phyloP scores from a whole-genome alignment of 2,888 invertebrate species.

The Lacanobia wlatinum region DNA sequence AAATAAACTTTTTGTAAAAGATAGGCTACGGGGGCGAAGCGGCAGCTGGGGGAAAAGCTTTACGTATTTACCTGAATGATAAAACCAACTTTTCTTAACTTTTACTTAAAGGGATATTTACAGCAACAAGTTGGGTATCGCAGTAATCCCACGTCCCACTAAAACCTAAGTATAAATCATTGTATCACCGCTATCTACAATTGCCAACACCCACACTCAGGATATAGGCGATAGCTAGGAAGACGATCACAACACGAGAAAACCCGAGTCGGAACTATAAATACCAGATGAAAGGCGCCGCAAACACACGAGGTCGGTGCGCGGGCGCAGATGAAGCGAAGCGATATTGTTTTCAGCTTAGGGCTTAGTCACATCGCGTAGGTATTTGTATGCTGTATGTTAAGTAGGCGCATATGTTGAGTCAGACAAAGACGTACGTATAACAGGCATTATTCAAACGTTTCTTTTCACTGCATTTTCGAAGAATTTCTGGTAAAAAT shows the following conservation, averaged over 20 bases:
- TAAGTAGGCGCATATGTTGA: slow-evolving; percentile 49
- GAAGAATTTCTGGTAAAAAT: background rate
- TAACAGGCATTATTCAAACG: background rate
- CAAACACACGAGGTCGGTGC: slow-evolving; percentile 68
- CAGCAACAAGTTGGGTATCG: no score
- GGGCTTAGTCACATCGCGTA: slow-evolving; percentile 62
- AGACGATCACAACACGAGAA: slow-evolving; percentile 52
- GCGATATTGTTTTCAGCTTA: slow-evolving; percentile 66
- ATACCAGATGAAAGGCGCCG: slow-evolving; percentile 72
- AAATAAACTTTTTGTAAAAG: no score
- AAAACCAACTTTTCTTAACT: background rate
- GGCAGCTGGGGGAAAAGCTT: no score
- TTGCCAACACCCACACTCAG: slow-evolving; percentile 48
- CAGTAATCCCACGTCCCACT: slow-evolving; percentile 9
- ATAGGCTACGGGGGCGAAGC: no score
- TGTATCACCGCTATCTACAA: slow-evolving; percentile 30
- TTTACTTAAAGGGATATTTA: background rate
- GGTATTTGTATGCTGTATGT: slow-evolving; percentile 44
- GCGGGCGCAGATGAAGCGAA: slow-evolving; percentile 68
- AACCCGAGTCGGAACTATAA: slow-evolving; percentile 65
- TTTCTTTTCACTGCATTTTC: background rate
- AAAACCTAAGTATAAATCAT: slow-evolving; percentile 37
- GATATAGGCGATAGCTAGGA: slow-evolving; percentile 43
- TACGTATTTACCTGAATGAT: background rate
- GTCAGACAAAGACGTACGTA: slow-evolving; percentile 29